Percentiles rank a stretch among this genome's conserved stretches.
These are phyloP conservation scores for Zaprionus africanus DNA, from an alignment of 1,140 invertebrate genomes.

Conservation along the genomic window DNA sequence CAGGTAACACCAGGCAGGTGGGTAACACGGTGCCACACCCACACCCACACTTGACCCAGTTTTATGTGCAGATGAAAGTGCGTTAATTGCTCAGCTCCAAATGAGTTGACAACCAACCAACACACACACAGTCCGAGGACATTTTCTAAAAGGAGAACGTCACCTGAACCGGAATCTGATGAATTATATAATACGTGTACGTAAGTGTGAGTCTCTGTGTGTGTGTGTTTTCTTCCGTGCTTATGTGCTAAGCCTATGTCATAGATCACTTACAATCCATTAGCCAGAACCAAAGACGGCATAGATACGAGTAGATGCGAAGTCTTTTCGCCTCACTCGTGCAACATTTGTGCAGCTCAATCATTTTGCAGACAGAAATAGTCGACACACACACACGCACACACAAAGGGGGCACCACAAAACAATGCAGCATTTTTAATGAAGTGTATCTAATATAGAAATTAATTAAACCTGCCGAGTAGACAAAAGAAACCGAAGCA, in stretches of 20 bases:
- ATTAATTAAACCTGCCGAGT: constrained; percentile 72
- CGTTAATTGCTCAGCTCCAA: constrained; percentile 67
- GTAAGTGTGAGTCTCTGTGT: not conserved
- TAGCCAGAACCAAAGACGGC: constrained; percentile 33
- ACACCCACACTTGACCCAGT: constrained; percentile 67
- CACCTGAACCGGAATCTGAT: constrained; percentile 43
- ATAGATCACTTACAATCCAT: constrained; percentile 75
- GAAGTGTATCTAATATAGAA: constrained; percentile 82
- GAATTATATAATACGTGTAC: constrained; percentile 58
- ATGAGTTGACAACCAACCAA: constrained; percentile 51
- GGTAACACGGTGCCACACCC: not conserved
- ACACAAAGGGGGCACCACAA: constrained; percentile 11
- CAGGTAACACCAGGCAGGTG: not conserved
- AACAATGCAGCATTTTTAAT: constrained; percentile 63
- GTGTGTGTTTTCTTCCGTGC: not conserved
- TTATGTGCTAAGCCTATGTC: constrained; percentile 14
- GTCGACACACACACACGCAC: constrained; percentile 20
- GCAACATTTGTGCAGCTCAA: constrained; percentile 67
- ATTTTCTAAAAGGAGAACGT: constrained; percentile 19
- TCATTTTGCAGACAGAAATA: constrained; percentile 65
- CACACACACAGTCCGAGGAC: not conserved
- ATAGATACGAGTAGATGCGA: constrained; percentile 27
- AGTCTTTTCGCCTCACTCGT: constrained; percentile 21
- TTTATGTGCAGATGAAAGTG: constrained; percentile 55
- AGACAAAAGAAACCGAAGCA: constrained; percentile 38